Evolutionary conservation across 2,888 invertebrate species (phyloP).

Genomic region (Drosophila putrida): DNA sequence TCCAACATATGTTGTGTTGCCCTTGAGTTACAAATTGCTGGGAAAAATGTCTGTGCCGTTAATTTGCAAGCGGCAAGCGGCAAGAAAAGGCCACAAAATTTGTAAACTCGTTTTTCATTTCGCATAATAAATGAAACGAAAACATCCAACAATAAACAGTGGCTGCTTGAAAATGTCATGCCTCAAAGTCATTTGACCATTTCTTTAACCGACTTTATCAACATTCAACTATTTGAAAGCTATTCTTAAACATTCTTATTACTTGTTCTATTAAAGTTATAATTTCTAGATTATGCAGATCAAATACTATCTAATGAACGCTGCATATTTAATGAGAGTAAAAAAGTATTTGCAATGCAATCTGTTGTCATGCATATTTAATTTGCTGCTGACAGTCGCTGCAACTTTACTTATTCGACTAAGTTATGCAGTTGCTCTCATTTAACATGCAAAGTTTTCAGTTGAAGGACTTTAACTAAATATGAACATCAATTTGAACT

Average conservation of each 20-base stretch:
- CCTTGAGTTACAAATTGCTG: slow-evolving; percentile 72
- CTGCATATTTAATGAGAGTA: slow-evolving; percentile 37
- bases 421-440: slow-evolving; percentile 33
- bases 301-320: slow-evolving; percentile 27
- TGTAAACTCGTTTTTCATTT: slow-evolving; percentile 70
- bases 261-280: slow-evolving; percentile 10
- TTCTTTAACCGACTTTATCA: slow-evolving; percentile 16
- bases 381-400: slow-evolving; percentile 42
- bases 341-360: slow-evolving; percentile 14
- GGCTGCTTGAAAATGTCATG: slow-evolving; percentile 31
- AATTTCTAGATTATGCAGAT: slow-evolving; percentile 10
- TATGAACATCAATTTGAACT: too few relatives aligned
- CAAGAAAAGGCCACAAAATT: slow-evolving; percentile 53
- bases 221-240: neutral
- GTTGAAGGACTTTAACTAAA: too few relatives aligned
- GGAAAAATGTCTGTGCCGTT: slow-evolving; percentile 67
- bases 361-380: slow-evolving; percentile 57
- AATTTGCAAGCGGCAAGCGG: slow-evolving; percentile 51
- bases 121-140: slow-evolving; percentile 71
- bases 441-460: neutral
- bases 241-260: neutral
- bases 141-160: slow-evolving; percentile 43
- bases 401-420: slow-evolving; percentile 15
- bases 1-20: slow-evolving; percentile 76
- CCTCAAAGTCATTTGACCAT: slow-evolving; percentile 34